Base-by-base conservation (phyloP, 2,888 invertebrate genomes). In the Mystacides longicornis region DNA sequence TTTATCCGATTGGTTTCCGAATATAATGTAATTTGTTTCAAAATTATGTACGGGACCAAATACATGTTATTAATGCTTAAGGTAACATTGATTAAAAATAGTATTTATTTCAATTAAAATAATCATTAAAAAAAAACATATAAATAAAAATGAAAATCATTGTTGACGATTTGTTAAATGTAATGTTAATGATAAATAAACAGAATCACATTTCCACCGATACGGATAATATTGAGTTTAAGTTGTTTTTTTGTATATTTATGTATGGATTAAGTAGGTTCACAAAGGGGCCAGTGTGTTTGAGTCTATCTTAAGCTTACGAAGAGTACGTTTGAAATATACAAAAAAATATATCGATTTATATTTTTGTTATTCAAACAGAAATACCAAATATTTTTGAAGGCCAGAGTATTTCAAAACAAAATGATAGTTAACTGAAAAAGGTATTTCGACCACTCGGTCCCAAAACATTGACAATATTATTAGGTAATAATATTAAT, bases 31-130 rank as follows among this genome's bases (percentile, higher is more conserved):
- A 77, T 77, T 77, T 77, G 77, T 77, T 77, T 77, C 77, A 77
- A 76, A 77, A 77, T 77, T 77, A 77, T 77, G 75, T 68, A 68
- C 68, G 77, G 77, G 77, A 76, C 76, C 77, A 75, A 74, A 71
- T 75, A 71, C 74, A 75, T n/a, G n/a, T n/a, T n/a, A n/a, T n/a
- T n/a, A n/a, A n/a, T n/a, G n/a, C n/a, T n/a, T n/a, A n/a, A n/a
- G n/a, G n/a, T n/a, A n/a, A n/a, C n/a, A n/a, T n/a, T n/a, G n/a
- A n/a, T n/a, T n/a, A n/a, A n/a, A n/a, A n/a, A n/a, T n/a, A n/a
- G n/a, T n/a, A n/a, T n/a, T n/a, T n/a, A n/a, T n/a, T n/a, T n/a
- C n/a, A n/a, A n/a, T n/a, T n/a, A n/a, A n/a, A n/a, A n/a, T n/a
- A n/a, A n/a, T n/a, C n/a, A n/a, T n/a, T n/a, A 77, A 75, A 74